Percentiles rank a stretch among this genome's conserved stretches.
Evolutionary conservation across 2,113 vertebrate genomes (phyloP).

Genomic region (Ursus arctos): DNA sequence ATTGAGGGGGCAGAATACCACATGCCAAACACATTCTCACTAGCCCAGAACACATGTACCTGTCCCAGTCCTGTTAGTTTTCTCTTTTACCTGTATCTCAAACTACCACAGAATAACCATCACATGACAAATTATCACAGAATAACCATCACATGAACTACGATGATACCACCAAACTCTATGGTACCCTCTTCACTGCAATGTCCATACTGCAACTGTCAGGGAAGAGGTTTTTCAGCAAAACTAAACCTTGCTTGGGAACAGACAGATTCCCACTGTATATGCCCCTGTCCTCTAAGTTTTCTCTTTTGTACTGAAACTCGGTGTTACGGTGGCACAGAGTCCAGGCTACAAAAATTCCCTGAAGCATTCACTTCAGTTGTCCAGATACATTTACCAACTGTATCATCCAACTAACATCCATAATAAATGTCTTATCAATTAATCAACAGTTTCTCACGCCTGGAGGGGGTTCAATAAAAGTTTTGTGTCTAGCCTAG

Average conservation of each 20-base stretch:
- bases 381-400: not conserved
- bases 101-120: not conserved
- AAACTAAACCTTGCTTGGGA: not conserved
- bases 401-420: not conserved
- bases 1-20: not conserved
- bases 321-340: not conserved
- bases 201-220: not conserved
- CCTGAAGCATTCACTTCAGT: not conserved
- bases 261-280: not conserved
- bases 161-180: not conserved
- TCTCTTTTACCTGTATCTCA: not conserved
- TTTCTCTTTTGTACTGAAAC: not conserved
- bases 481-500: not conserved
- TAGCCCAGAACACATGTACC: not conserved
- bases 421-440: not conserved
- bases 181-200: not conserved
- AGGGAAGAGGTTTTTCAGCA: not conserved
- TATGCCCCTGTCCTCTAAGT: accelerated
- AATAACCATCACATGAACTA: not conserved
- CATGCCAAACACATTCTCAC: not conserved
- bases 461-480: not conserved
- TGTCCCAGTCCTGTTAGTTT: not conserved
- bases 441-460: not conserved
- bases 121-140: not conserved
- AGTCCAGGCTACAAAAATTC: not conserved